Evolutionary conservation across 2,888 invertebrate genomes (phyloP).

Genomic region (Hermaeophaga mercurialis): DNA sequence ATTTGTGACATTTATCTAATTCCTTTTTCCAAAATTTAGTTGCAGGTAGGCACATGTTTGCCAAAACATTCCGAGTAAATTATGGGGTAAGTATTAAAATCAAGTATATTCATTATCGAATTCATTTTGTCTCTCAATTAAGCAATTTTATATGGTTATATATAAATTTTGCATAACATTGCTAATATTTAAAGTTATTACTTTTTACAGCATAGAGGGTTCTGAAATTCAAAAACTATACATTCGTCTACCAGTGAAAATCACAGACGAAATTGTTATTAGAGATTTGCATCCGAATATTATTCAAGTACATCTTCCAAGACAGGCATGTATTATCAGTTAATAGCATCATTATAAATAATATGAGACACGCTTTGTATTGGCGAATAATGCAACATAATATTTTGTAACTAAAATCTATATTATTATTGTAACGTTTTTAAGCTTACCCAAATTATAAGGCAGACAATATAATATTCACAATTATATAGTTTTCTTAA

Average conservation of each 20-base stretch:
- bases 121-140: background rate
- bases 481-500: background rate
- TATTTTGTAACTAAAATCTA: too few species aligned
- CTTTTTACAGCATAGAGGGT: constrained; percentile 37
- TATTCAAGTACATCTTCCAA: constrained; percentile 44
- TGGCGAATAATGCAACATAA: too few species aligned
- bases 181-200: constrained; percentile 14
- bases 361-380: too few species aligned
- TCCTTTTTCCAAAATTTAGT: constrained; percentile 4
- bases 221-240: constrained; percentile 43
- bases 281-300: constrained; percentile 50
- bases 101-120: background rate
- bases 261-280: constrained; percentile 47
- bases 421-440: too few species aligned
- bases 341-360: too few species aligned
- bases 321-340: constrained; percentile 49
- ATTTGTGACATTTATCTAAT: background rate
- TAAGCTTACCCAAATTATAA: too few species aligned
- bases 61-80: constrained; percentile 18
- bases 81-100: constrained; percentile 28
- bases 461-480: too few species aligned
- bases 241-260: constrained; percentile 49
- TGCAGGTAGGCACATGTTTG: constrained; percentile 24
- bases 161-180: background rate
- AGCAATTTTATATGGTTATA: constrained; percentile 23